phyloP scores from a whole-genome alignment of 2,797 vertebrate species.

The Ispidina lecontei region DNA sequence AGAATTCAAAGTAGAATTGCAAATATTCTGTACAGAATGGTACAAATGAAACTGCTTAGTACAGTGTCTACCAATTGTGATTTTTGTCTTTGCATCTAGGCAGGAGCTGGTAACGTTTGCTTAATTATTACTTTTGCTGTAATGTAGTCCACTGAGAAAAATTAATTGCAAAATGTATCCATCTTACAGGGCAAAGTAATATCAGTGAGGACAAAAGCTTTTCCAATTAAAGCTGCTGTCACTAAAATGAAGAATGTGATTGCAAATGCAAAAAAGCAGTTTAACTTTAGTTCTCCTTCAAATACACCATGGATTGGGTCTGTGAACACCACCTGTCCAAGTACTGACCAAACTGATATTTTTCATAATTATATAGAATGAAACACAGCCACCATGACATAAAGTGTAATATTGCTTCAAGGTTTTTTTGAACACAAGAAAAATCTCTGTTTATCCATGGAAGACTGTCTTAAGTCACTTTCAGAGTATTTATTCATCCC shows the following conservation, averaged over 20 bases:
- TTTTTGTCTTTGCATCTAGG: constrained; percentile 17
- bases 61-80: neutral
- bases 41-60: neutral
- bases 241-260: constrained; percentile 59
- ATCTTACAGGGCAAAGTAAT: constrained; percentile 49
- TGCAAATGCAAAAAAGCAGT: constrained; percentile 59
- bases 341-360: constrained; percentile 33
- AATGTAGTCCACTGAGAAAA: constrained; percentile 49
- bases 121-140: constrained; percentile 58
- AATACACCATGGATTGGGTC: constrained; percentile 50
- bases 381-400: neutral
- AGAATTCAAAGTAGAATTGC: neutral
- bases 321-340: constrained; percentile 63
- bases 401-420: neutral
- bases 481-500: neutral
- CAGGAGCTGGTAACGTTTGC: constrained; percentile 42
- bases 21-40: neutral
- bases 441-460: neutral
- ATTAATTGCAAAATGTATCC: constrained; percentile 64
- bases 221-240: constrained; percentile 68
- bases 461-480: neutral
- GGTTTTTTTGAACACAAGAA: constrained; percentile 29
- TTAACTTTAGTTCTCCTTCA: constrained; percentile 64
- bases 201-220: constrained; percentile 42
- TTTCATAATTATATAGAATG: constrained; percentile 48